Evolutionary conservation across 2,888 invertebrate species (phyloP).

Genomic region (Dioctria rufipes): DNA sequence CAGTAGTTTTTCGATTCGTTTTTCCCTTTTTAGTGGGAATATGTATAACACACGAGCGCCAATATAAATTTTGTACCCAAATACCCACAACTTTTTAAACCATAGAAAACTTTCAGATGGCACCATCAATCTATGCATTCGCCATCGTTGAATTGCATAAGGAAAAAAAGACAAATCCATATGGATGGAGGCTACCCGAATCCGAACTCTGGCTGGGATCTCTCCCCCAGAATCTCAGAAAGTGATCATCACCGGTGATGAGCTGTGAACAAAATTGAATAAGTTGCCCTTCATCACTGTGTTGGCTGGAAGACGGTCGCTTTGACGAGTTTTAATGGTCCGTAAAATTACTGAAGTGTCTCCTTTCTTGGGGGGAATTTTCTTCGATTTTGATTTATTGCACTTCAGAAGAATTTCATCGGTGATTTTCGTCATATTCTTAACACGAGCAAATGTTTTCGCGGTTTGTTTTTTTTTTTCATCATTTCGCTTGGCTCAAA

Average conservation of each 20-base stretch:
- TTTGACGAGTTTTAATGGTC: slow-evolving; percentile 50
- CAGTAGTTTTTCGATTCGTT: slow-evolving; percentile 14
- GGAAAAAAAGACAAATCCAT: neutral
- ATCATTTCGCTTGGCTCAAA: neutral
- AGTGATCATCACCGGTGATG: slow-evolving; percentile 36
- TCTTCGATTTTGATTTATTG: slow-evolving; percentile 51
- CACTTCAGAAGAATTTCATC: slow-evolving; percentile 36
- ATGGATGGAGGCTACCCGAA: neutral
- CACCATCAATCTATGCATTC: slow-evolving; percentile 11
- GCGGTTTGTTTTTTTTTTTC: slow-evolving; percentile 14
- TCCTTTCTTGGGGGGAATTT: slow-evolving; percentile 41
- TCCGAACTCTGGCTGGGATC: neutral
- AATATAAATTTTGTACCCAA: neutral
- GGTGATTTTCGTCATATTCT: slow-evolving; percentile 11
- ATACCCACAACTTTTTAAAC: slow-evolving; percentile 1
- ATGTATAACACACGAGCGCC: neutral
- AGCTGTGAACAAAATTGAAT: slow-evolving; percentile 50
- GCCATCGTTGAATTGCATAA: neutral
- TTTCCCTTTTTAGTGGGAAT: no score
- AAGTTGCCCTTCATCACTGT: slow-evolving; percentile 35
- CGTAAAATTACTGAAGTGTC: slow-evolving; percentile 50
- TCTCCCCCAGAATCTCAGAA: neutral
- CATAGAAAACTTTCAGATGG: slow-evolving; percentile 32
- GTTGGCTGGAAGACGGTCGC: neutral
- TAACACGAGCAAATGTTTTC: slow-evolving; percentile 23